phyloP scores from a whole-genome alignment of 2,113 vertebrate genomes.

The Corydoras maculifer region DNA sequence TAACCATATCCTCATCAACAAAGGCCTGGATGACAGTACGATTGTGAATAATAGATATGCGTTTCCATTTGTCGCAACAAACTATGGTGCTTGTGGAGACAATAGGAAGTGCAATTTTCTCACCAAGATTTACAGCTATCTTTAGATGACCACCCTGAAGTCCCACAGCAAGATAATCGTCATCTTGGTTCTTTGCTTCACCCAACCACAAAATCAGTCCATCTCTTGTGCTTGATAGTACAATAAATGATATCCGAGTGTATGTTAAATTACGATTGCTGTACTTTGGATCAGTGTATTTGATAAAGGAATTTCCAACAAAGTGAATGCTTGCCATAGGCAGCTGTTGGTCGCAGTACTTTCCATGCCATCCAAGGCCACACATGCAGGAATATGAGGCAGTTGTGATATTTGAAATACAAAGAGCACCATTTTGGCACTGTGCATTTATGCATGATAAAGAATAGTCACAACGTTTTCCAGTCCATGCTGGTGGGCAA shows the following conservation, averaged over 20 bases:
- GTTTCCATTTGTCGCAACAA: slow-evolving; percentile 68
- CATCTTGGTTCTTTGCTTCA: slow-evolving; percentile 68
- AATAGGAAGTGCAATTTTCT: slow-evolving; percentile 63
- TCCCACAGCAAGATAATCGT: slow-evolving; percentile 77
- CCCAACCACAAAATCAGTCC: slow-evolving; percentile 77
- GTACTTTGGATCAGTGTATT: slow-evolving; percentile 68
- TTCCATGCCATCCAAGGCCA: slow-evolving; percentile 69
- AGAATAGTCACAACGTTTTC: slow-evolving; percentile 65
- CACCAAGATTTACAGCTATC: slow-evolving; percentile 75
- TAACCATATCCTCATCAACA: slow-evolving; percentile 60
- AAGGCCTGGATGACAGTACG: slow-evolving; percentile 69
- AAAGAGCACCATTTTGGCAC: slow-evolving; percentile 67
- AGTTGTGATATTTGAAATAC: slow-evolving; percentile 47
- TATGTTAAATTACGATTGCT: slow-evolving; percentile 62
- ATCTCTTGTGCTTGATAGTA: slow-evolving; percentile 59
- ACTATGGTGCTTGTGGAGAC: slow-evolving; percentile 45
- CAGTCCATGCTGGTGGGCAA: slow-evolving; percentile 65
- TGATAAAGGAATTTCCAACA: slow-evolving; percentile 72
- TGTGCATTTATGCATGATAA: slow-evolving; percentile 57
- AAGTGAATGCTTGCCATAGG: slow-evolving; percentile 65
- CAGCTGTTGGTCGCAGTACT: slow-evolving; percentile 59
- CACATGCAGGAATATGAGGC: slow-evolving; percentile 70
- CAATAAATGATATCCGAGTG: slow-evolving; percentile 70
- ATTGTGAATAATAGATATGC: slow-evolving; percentile 64
- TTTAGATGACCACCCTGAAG: slow-evolving; percentile 68